Conservation (phyloP, 2,113 vertebrate species). For the Campylorhamphus procurvoides region DNA sequence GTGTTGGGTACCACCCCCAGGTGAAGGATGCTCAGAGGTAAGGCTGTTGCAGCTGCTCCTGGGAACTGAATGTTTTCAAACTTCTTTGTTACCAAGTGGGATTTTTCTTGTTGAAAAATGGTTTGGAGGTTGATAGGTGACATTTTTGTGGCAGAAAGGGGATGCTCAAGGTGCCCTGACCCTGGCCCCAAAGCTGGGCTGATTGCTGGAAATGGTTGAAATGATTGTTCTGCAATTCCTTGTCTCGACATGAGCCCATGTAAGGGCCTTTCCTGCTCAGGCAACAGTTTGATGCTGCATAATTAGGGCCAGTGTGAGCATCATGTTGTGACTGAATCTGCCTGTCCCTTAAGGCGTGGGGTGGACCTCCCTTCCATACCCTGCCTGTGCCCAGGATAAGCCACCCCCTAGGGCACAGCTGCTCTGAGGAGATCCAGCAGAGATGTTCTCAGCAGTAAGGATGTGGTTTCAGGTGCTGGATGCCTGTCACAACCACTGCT, state of each 20-base stretch:
- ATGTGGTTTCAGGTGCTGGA: background rate
- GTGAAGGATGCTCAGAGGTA: background rate
- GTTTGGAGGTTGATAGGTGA: background rate
- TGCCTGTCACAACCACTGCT: accelerated
- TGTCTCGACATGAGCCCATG: accelerated
- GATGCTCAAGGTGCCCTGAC: background rate
- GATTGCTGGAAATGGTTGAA: background rate
- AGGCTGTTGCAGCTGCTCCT: background rate
- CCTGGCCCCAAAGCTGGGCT: background rate
- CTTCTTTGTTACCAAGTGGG: background rate
- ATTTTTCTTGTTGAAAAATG: background rate
- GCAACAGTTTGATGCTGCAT: accelerated
- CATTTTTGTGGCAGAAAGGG: background rate
- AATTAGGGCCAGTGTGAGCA: accelerated
- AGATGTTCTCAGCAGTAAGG: background rate
- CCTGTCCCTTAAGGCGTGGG: too few relatives aligned
- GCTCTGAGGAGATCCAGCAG: background rate
- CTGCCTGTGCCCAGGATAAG: background rate
- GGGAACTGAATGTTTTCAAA: background rate
- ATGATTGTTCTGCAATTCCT: background rate
- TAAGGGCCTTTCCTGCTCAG: accelerated
- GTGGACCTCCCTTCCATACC: accelerated
- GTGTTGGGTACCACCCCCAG: background rate
- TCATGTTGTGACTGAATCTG: accelerated
- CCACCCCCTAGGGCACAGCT: background rate